These are phyloP conservation scores for Alcis repandata DNA, from an alignment of 2,888 invertebrate genomes.

Conservation along the genomic window DNA sequence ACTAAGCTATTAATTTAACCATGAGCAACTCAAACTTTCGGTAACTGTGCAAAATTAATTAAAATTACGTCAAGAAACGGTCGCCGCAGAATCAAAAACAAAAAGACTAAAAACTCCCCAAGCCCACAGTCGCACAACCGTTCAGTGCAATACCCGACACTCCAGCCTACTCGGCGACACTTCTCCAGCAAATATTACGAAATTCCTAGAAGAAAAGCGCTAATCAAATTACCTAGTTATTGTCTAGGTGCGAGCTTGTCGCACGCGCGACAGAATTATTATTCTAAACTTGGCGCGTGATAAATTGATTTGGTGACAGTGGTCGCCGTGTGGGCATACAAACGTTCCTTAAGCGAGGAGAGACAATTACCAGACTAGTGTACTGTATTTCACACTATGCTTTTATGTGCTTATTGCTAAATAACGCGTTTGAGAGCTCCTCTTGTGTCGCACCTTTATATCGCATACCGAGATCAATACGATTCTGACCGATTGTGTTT, in stretches of 20 bases:
- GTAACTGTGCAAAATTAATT: too few relatives aligned
- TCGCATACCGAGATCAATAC: neutral
- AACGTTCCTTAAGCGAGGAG: constrained; percentile 65
- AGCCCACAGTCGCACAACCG: too few relatives aligned
- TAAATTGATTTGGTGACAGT: constrained; percentile 78
- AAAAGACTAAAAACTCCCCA: too few relatives aligned
- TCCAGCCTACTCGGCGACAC: neutral
- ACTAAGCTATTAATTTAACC: too few relatives aligned
- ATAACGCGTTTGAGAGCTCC: constrained; percentile 35
- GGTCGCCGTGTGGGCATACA: constrained; percentile 68
- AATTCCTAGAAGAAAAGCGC: constrained; percentile 58
- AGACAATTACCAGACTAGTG: constrained; percentile 65
- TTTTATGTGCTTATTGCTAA: constrained; percentile 52
- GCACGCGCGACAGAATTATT: constrained; percentile 71
- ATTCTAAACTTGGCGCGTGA: constrained; percentile 73
- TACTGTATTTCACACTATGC: constrained; percentile 60
- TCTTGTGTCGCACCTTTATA: constrained; percentile 11
- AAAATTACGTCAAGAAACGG: too few relatives aligned
- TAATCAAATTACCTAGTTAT: constrained; percentile 72
- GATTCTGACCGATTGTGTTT: neutral
- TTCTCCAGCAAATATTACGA: constrained; percentile 39
- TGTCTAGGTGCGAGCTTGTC: constrained; percentile 72
- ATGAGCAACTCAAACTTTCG: too few relatives aligned
- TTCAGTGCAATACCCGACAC: neutral
- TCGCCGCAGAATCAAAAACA: neutral